Evolutionary conservation across 2,797 vertebrate genomes (phyloP).

Genomic region (Australoheros facetus): DNA sequence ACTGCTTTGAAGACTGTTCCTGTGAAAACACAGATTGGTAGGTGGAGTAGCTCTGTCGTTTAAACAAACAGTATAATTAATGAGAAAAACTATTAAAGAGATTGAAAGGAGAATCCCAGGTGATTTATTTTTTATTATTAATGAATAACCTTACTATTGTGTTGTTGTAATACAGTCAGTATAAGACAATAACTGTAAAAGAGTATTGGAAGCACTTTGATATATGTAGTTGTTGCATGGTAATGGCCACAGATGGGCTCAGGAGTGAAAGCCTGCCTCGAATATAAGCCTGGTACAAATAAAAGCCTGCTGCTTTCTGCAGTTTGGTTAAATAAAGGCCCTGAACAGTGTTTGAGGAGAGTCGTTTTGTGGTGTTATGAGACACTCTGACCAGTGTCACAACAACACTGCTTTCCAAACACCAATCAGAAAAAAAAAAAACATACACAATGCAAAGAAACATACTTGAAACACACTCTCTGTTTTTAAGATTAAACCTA

Average conservation of each 20-base stretch:
- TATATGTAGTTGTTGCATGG: neutral
- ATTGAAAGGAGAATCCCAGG: neutral
- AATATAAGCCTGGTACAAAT: neutral
- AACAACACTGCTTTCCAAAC: neutral
- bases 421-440: neutral
- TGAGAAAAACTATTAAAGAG: neutral
- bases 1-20: neutral
- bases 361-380: neutral
- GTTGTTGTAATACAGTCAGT: neutral
- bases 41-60: neutral
- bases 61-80: constrained; percentile 6
- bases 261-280: neutral
- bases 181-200: neutral
- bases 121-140: neutral
- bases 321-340: neutral
- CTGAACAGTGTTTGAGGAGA: neutral
- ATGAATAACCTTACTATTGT: neutral
- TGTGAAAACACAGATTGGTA: neutral
- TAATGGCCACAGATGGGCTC: neutral
- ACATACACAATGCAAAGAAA: no score
- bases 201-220: neutral
- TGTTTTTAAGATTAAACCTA: no score
- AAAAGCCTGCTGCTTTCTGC: neutral
- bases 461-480: neutral
- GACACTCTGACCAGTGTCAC: neutral